These are phyloP conservation scores for Ichneumoninae sp. DNA, from an alignment of 2,888 invertebrate genomes.

Conservation along the genomic window DNA sequence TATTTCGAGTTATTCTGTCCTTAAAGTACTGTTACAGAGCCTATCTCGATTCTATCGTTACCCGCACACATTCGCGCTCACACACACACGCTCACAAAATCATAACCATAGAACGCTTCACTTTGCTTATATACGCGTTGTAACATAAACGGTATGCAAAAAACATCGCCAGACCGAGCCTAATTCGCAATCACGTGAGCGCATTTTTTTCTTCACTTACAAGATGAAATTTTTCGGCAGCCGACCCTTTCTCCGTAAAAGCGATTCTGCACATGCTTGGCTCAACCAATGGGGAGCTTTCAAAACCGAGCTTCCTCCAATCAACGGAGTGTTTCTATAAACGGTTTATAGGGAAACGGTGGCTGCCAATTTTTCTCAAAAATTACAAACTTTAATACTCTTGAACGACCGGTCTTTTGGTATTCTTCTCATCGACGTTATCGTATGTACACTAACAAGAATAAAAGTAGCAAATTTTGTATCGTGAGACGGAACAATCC, in stretches of 20 bases:
- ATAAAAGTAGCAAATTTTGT: background rate
- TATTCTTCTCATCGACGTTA: background rate
- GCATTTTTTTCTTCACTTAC: background rate
- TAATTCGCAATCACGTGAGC: background rate
- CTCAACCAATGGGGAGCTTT: too few species aligned
- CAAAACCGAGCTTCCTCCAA: too few species aligned
- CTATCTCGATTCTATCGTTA: background rate
- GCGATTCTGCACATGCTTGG: too few species aligned
- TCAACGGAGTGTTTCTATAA: too few species aligned
- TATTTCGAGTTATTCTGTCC: conserved; percentile 22
- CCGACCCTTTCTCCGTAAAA: too few species aligned
- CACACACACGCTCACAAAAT: background rate
- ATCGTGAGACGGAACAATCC: background rate
- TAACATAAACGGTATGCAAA: background rate
- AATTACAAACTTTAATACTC: conserved; percentile 26
- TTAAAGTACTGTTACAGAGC: conserved; percentile 21
- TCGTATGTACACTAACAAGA: conserved; percentile 18
- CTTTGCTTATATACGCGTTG: background rate
- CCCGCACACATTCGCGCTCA: background rate
- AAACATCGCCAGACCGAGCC: too few species aligned
- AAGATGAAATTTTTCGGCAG: too few species aligned
- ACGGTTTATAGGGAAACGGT: too few species aligned
- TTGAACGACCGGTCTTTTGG: background rate
- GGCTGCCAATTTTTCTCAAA: background rate
- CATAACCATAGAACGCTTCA: background rate